Base-by-base conservation (phyloP, 2,888 invertebrate species). In the Spodoptera exigua region DNA sequence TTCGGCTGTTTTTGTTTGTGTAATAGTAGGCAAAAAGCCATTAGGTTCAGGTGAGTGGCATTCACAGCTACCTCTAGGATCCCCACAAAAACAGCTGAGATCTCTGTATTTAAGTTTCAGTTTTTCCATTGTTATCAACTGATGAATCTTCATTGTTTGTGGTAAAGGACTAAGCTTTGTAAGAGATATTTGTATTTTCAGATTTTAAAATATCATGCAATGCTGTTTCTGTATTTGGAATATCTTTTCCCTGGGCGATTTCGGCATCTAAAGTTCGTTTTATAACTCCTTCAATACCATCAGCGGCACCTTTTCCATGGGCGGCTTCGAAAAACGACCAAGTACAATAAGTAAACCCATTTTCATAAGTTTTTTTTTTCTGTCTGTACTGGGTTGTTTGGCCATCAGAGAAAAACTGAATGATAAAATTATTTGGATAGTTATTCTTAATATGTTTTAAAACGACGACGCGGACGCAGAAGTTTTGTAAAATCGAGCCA, bases 251-350 rank as follows among this genome's bases (percentile, higher is more conserved):
- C 16, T 70, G 61, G 17, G 70, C 61, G 34, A 51, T 58, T 48
- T 56, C 48, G 21, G 41, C 27, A 58, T 58, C 66, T 47, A 56
- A 12, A 36, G 45, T 45, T 39, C 51, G 58, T 59, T 63, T 51
- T 21, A 58, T 56, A 44, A 51, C 70, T 21, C 59, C 64, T 12
- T 55, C 60, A 13, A 58, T 63, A 14, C 62, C 62, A 41, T 66
- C 60, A 13, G 66, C 58, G 7, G 70, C 63, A 40, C 66, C 66
- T 47, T 62, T 66, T 32, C 70, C 70, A 43, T 70, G 61, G 47
- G 66, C 61, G 10, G 70, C 60, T 21, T 68, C 68, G 54, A 69
- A 61, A 61, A 69, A 46, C 14, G 61, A 61, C 61, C 69, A 69
- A 27, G 61, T 69, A 11, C 43, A 12, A 3, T 43, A 11, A 43